phyloP scores from a whole-genome alignment of 1,140 invertebrate species.

The Drosophila azteca region DNA sequence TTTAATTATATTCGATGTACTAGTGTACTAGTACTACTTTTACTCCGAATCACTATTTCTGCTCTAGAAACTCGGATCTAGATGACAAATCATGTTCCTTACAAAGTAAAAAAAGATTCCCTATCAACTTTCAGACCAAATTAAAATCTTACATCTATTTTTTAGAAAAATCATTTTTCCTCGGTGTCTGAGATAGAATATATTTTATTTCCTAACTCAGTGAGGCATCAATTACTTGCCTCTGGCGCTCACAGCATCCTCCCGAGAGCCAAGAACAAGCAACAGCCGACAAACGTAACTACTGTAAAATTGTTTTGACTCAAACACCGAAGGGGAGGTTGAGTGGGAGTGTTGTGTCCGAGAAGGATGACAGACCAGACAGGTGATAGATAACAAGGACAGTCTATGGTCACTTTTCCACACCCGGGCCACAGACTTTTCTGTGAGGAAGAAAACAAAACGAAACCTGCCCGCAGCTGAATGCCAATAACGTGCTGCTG shows the following conservation, averaged over 20 bases:
- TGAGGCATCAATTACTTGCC: constrained; percentile 47
- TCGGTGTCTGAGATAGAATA: too few species aligned
- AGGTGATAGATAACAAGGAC: constrained; percentile 61
- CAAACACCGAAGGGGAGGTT: background rate
- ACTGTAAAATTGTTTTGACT: constrained; percentile 60
- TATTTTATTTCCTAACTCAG: constrained; percentile 17
- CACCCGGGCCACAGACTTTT: constrained; percentile 7
- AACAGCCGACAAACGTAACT: constrained; percentile 44
- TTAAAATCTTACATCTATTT: too few species aligned
- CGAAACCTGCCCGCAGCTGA: constrained; percentile 56
- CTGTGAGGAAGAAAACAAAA: constrained; percentile 34
- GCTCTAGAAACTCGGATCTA: background rate
- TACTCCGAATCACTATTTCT: constrained; percentile 6
- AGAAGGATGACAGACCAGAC: constrained; percentile 37
- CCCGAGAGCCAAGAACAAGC: constrained; percentile 11
- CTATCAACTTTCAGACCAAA: too few species aligned
- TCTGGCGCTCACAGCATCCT: background rate
- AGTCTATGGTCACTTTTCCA: constrained; percentile 54
- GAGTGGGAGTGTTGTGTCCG: background rate
- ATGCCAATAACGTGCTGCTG: constrained; percentile 54
- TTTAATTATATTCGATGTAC: too few species aligned
- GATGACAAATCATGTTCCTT: too few species aligned
- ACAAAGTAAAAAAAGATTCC: too few species aligned
- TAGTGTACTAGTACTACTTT: too few species aligned
- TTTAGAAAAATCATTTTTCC: too few species aligned